Conservation (phyloP, 2,888 invertebrate genomes). For the Tenthredo amoena region DNA sequence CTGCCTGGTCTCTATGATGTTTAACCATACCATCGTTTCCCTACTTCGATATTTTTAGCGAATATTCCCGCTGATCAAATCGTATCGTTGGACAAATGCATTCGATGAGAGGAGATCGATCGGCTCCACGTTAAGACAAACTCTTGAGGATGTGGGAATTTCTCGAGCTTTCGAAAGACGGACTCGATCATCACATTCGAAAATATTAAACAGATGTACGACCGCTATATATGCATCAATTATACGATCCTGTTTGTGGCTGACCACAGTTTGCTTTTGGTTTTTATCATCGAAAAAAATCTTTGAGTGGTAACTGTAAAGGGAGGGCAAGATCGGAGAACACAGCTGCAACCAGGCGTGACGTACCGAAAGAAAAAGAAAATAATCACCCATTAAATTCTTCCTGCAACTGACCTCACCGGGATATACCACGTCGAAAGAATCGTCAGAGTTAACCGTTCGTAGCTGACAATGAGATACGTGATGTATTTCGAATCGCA, state of each 20-base stretch:
- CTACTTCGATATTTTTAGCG: neutral
- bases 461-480: neutral
- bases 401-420: conserved; percentile 17
- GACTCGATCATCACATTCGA: neutral
- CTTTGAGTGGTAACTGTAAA: conserved; percentile 11
- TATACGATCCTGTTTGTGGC: neutral
- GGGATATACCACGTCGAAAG: neutral
- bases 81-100: neutral
- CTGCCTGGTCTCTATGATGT: neutral
- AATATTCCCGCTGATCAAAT: neutral
- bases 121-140: neutral
- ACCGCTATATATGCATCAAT: neutral
- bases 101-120: neutral
- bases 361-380: neutral
- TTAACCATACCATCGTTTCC: neutral
- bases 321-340: neutral
- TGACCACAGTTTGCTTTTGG: conserved; percentile 17
- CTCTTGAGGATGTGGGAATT: neutral
- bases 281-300: conserved; percentile 1
- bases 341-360: conserved; percentile 5
- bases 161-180: too few species aligned
- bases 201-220: neutral
- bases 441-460: neutral
- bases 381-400: conserved; percentile 26
- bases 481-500: neutral